A percentile compares a stretch with the other conserved stretches of the same genome.
These are phyloP conservation scores for Alligator sinensis DNA, from an alignment of 2,113 vertebrate genomes.

Conservation along the genomic window DNA sequence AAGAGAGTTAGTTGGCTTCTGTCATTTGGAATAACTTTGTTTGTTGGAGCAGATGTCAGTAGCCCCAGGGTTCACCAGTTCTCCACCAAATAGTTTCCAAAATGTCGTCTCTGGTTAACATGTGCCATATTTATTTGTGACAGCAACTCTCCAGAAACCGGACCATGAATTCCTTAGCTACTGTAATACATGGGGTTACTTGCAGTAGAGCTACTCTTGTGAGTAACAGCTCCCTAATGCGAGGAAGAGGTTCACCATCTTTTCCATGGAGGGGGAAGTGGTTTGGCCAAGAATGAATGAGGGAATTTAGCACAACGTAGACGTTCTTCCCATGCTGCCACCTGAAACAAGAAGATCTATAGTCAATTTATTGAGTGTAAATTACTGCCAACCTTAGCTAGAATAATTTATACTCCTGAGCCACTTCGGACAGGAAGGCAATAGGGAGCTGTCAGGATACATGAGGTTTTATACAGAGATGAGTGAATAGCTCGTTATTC, in stretches of 20 bases:
- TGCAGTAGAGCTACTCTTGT: neutral
- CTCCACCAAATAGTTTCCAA: neutral
- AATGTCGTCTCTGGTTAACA: neutral
- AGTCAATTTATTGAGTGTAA: slow-evolving; percentile 78
- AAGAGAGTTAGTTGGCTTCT: neutral
- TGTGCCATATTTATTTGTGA: neutral
- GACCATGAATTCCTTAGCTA: neutral
- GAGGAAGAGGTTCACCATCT: neutral
- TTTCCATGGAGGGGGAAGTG: accelerated
- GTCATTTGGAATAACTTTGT: neutral
- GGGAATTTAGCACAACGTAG: slow-evolving; percentile 64
- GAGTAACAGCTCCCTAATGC: neutral
- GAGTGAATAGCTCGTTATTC: slow-evolving; percentile 76
- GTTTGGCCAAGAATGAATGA: slow-evolving; percentile 49
- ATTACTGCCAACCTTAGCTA: slow-evolving; percentile 73
- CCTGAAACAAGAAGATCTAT: slow-evolving; percentile 74
- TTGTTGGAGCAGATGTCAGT: neutral
- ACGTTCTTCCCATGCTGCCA: slow-evolving; percentile 67
- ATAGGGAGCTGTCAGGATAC: slow-evolving; percentile 75
- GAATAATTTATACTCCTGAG: slow-evolving; percentile 77
- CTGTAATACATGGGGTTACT: neutral
- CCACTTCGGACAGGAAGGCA: slow-evolving; percentile 73
- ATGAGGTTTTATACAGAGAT: slow-evolving; percentile 77
- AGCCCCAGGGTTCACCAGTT: neutral
- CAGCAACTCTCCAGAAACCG: neutral